Evolutionary conservation across 2,888 invertebrate species (phyloP).

Genomic region (Melanophora roralis): DNA sequence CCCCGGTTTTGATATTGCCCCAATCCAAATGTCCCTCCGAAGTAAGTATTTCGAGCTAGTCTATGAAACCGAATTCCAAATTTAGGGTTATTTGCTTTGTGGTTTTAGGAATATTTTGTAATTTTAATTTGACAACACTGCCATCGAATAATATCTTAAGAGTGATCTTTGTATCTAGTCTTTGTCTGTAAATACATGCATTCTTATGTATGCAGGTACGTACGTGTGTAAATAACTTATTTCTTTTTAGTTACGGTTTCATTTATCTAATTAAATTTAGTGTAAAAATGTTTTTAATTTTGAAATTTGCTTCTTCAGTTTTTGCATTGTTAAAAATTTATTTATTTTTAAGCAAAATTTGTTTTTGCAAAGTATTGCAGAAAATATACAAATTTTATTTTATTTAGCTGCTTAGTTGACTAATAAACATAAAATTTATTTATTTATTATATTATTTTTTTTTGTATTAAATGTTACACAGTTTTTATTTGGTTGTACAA

Average conservation of each 20-base stretch:
- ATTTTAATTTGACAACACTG: too few relatives aligned
- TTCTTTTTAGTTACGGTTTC: conserved; percentile 48
- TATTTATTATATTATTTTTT: neutral
- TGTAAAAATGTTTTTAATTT: conserved; percentile 37
- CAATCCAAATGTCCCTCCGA: too few relatives aligned
- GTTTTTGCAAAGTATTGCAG: conserved; percentile 23
- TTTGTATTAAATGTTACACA: neutral
- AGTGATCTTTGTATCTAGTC: too few relatives aligned
- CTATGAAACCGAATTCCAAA: too few relatives aligned
- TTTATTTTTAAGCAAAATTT: neutral
- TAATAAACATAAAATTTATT: conserved; percentile 38
- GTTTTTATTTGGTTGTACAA: conserved; percentile 11
- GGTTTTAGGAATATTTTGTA: too few relatives aligned
- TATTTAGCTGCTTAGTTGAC: conserved; percentile 43
- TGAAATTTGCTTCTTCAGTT: neutral
- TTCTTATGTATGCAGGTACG: too few relatives aligned
- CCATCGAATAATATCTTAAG: too few relatives aligned
- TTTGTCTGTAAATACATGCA: too few relatives aligned
- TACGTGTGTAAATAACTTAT: neutral
- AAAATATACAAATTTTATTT: neutral
- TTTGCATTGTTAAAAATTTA: conserved; percentile 33
- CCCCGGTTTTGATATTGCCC: too few relatives aligned
- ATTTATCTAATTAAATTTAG: conserved; percentile 55
- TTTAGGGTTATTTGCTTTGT: too few relatives aligned
- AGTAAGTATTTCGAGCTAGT: too few relatives aligned